Evolutionary conservation across 92 coral and sea anemone genomes (phyloP), one percentile per base, ranked within the genome.

Genomic region (Metridium senile): DNA sequence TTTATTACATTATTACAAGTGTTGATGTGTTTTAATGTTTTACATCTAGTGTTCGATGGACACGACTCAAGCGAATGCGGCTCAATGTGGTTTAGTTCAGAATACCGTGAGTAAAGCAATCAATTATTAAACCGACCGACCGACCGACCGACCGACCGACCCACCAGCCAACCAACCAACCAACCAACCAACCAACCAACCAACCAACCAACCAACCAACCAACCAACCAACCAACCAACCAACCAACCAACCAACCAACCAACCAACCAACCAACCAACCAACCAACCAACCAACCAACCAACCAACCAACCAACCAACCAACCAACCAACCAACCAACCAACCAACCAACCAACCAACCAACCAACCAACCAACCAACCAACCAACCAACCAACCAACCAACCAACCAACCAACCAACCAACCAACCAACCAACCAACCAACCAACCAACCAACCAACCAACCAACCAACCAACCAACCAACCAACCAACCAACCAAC

Each of bases 41-140:
- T 9, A 2, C 4, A 6, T 63, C 45, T 63, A 63, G 69, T 63
- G 33, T 63, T 63, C 26, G 69, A 63, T 20, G 32, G 33, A 7
- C 69, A 63, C 33, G 69, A 63, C 19, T 6, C 7, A 2, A 26
- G 69, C 18, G 69, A 63, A n/a, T 63, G 69, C 45, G 69, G 69
- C 18, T 2, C 8, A 7, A 29, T 13, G 4, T 63, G 69, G 69
- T 10, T 27, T 28, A 6, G 10, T 13, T 13, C 69, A 27, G 13
- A 17, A 2, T 63, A 63, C 45, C n/a, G 49, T 39, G 49, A 39
- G 49, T 39, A 39, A n/a, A n/a, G n/a, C n/a, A n/a, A n/a, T n/a
- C n/a, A n/a, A n/a, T n/a, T n/a, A n/a, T n/a, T n/a, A n/a, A n/a
- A n/a, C n/a, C 49, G 13, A 4, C 49, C 49, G 13, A 4, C 49